Conservation (phyloP, 53 echinoderm and acorn worm species). For the Crossaster papposus region DNA sequence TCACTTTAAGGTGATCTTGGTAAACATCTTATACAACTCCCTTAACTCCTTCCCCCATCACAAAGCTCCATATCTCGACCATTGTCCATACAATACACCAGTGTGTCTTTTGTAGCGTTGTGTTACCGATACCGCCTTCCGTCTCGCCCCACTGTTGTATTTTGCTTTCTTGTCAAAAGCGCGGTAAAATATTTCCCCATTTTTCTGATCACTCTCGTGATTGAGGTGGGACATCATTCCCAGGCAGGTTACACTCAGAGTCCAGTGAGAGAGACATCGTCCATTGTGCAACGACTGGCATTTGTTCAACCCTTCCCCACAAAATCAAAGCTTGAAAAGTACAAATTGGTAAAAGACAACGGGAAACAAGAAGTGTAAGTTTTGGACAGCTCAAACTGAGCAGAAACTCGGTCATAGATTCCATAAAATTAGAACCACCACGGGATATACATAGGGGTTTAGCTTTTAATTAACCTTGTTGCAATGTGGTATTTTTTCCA, state of each 20-base stretch:
- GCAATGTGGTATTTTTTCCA: too few relatives aligned
- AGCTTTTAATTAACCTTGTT: too few relatives aligned
- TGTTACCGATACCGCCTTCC: constrained; percentile 11
- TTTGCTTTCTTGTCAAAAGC: background rate
- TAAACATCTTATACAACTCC: constrained; percentile 40
- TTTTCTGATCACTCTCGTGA: constrained; percentile 31
- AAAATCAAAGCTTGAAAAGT: background rate
- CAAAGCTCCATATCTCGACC: background rate
- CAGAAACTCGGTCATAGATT: too few relatives aligned
- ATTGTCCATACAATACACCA: constrained; percentile 16
- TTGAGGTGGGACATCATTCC: background rate
- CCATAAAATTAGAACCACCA: too few relatives aligned
- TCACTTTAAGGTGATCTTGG: constrained; percentile 37
- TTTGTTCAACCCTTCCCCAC: background rate
- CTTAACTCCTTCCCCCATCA: background rate
- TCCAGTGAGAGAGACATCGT: background rate
- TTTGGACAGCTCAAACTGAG: too few relatives aligned
- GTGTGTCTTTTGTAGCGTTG: background rate
- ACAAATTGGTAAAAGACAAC: background rate
- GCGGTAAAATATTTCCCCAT: constrained; percentile 5
- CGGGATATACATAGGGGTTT: too few relatives aligned
- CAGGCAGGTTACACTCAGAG: background rate
- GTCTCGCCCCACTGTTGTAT: background rate
- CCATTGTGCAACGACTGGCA: background rate
- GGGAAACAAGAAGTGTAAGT: background rate